A percentile compares a stretch with the other conserved stretches of the same genome.
phyloP scores from a whole-genome alignment of 2,888 invertebrate genomes.

The Drosophila colorata region DNA sequence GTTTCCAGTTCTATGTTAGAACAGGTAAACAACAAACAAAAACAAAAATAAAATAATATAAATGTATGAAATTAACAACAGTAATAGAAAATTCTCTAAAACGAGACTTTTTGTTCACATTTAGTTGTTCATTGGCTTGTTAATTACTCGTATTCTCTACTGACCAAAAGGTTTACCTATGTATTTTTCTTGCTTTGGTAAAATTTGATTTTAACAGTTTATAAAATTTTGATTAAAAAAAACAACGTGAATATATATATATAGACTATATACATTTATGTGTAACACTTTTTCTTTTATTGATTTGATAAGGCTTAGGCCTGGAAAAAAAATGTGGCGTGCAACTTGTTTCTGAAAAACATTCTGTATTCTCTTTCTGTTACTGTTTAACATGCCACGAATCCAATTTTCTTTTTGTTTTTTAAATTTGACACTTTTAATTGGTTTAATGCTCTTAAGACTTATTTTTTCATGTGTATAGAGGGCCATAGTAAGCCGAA shows the following conservation, averaged over 20 bases:
- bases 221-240: constrained; percentile 58
- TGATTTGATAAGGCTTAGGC: constrained; percentile 51
- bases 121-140: constrained; percentile 44
- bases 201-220: constrained; percentile 74
- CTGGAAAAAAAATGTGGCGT: constrained; percentile 44
- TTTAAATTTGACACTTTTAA: constrained; percentile 48
- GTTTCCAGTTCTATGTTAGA: constrained; percentile 27
- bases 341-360: constrained; percentile 19
- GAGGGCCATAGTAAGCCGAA: constrained; percentile 1
- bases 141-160: constrained; percentile 28
- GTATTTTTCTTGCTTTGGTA: constrained; percentile 43
- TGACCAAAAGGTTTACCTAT: constrained; percentile 38
- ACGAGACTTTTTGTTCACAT: constrained; percentile 59
- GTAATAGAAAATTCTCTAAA: constrained; percentile 63
- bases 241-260: constrained; percentile 31
- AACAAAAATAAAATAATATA: constrained; percentile 11
- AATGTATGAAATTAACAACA: constrained; percentile 25
- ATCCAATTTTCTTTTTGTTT: constrained; percentile 6
- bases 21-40: constrained; percentile 16
- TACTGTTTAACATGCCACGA: constrained; percentile 18
- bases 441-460: constrained; percentile 8
- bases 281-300: constrained; percentile 40
- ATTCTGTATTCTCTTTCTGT: not conserved
- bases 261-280: constrained; percentile 51
- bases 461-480: not conserved